Base-by-base conservation (phyloP, 2,888 invertebrate species). In the Chymomyza amoena region DNA sequence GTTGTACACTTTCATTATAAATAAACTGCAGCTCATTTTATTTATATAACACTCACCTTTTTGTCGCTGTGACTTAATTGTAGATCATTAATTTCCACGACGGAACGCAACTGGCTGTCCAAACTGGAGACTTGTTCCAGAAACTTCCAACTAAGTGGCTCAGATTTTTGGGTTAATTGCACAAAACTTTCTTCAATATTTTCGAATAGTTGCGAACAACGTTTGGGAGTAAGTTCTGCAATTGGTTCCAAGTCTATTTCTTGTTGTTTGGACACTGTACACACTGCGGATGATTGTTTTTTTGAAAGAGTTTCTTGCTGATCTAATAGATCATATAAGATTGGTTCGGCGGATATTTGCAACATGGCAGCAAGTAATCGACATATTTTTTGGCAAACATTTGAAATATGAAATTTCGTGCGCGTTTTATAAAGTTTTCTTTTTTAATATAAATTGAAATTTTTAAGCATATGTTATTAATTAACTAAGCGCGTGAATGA, bases 121-220 rank as follows among this genome's bases (percentile, higher is more conserved):
- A 88, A 68, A 20, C 79, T 78, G 61, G 83, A 85, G 39, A 84
- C 75, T 52, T 83, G 82, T 60, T 89, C 89, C 51, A 89, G 81
- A 77, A 89, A 89, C 69, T 78, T 84, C 89, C 89, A 89, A 74
- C 83, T 89, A 50, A 89, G 76, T 68, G 86, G 80, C 28, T 84
- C 85, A 20, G 76, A 69, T 52, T 72, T 79, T 59, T 69, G 7
- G 73, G 62, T 51, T 62, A 52, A n/a, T 51, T 57, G n/a, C 18
- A 9, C 32, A 16, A 18, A 61, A 20, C 32, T 25, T 25, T 54
- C 9, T n/a, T n/a, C 18, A 20, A 18, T 32, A 52, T 64, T 69
- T 54, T 16, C 65, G 32, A 39, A 50, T 59, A 63, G n/a, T 64
- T 36, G 64, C 45, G 60, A 28, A 63, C 50, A 28, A 18, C 56